A percentile compares a stretch with the other conserved stretches of the same genome.
Conservation (phyloP, 2,113 vertebrate species). For the Melozone crissalis region DNA sequence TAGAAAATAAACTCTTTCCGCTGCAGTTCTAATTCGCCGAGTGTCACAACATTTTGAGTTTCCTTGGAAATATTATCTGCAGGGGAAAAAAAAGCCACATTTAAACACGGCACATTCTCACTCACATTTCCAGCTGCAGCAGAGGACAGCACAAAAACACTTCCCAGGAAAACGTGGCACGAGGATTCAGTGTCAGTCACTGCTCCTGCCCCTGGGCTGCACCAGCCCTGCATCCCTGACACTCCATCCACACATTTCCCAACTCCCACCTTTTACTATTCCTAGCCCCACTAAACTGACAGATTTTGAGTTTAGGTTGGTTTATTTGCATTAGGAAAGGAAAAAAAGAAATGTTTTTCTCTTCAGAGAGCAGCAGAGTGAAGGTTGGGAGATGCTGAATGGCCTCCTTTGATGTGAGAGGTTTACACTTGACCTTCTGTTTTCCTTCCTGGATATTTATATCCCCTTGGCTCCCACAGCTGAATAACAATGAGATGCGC, state of each 20-base stretch:
- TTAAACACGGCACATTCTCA: background rate
- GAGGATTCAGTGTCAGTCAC: background rate
- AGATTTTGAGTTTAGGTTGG: background rate
- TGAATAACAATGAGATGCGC: background rate
- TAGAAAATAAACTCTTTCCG: conserved; percentile 16
- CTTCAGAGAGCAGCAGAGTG: background rate
- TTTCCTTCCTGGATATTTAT: conserved; percentile 25
- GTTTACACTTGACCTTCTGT: conserved; percentile 7
- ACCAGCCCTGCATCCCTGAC: background rate
- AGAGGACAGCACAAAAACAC: background rate
- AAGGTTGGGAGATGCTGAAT: background rate
- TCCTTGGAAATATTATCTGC: background rate
- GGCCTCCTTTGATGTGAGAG: background rate
- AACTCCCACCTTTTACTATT: background rate
- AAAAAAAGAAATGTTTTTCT: background rate
- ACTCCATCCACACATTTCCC: background rate
- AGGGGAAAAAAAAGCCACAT: background rate
- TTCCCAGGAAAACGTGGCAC: background rate
- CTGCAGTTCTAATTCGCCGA: background rate
- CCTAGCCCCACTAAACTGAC: background rate
- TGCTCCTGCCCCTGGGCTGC: background rate
- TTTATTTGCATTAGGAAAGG: background rate
- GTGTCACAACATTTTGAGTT: conserved; percentile 16
- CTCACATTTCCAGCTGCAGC: background rate
- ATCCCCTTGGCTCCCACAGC: background rate